Percentiles rank a stretch among this genome's conserved stretches.
Conservation (phyloP, 2,113 vertebrate species). For the Hypanus sabinus region DNA sequence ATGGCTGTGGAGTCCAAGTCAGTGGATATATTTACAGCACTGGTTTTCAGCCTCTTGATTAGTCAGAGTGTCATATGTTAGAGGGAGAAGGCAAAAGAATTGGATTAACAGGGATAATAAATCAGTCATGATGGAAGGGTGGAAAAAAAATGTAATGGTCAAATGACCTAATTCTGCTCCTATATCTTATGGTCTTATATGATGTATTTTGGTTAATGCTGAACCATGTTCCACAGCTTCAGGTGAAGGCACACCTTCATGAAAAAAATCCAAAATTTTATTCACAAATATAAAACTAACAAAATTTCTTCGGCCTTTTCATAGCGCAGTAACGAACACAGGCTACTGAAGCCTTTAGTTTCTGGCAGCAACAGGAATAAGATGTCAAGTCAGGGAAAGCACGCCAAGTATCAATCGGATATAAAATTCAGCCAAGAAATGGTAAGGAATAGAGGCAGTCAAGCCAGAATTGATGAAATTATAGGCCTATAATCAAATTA, state of each 20-base stretch:
- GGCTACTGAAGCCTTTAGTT: not conserved
- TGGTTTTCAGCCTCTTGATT: too few relatives aligned
- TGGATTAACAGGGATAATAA: too few relatives aligned
- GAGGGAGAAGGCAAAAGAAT: too few relatives aligned
- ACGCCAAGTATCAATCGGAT: not conserved
- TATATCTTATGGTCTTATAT: too few relatives aligned
- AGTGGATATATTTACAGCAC: too few relatives aligned
- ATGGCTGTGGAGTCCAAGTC: too few relatives aligned
- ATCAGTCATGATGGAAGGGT: too few relatives aligned
- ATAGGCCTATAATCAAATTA: too few relatives aligned
- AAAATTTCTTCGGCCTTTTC: not conserved
- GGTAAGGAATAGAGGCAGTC: not conserved
- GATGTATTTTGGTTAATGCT: not conserved
- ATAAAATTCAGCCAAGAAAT: conserved; percentile 1
- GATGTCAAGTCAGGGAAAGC: not conserved
- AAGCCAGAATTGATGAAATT: not conserved
- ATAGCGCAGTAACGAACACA: not conserved
- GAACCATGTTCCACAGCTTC: not conserved
- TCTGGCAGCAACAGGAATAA: not conserved
- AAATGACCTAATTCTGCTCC: too few relatives aligned
- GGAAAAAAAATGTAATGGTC: too few relatives aligned
- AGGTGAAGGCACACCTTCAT: not conserved
- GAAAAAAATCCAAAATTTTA: not conserved
- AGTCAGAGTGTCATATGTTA: too few relatives aligned
- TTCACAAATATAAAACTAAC: not conserved